Evolutionary conservation across 2,888 invertebrate genomes (phyloP).

Genomic region (Calephelis perditalis): DNA sequence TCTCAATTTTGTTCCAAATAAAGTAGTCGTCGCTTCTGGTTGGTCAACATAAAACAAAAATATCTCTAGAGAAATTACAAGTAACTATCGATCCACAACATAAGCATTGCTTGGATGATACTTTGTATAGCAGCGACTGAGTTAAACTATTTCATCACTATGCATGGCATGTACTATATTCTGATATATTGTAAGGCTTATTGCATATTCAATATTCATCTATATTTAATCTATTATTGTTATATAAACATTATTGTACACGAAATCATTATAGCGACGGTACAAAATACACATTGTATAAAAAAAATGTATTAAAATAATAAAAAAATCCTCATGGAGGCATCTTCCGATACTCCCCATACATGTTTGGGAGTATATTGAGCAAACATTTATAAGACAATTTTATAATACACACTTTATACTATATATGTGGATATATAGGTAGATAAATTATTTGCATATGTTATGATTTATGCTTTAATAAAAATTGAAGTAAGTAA

Average conservation of each 20-base stretch:
- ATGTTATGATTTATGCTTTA: too few species aligned
- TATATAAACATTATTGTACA: constrained; percentile 6
- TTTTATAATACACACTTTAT: neutral
- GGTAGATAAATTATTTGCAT: too few species aligned
- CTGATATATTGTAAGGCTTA: neutral
- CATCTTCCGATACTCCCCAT: neutral
- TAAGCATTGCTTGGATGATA: too few species aligned
- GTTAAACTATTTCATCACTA: too few species aligned
- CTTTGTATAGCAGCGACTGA: too few species aligned
- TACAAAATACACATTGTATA: neutral
- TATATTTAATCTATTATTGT: constrained; percentile 8
- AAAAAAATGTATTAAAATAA: constrained; percentile 1
- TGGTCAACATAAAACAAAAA: too few species aligned
- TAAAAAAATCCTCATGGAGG: constrained; percentile 8
- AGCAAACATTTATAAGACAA: neutral
- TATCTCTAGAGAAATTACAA: too few species aligned
- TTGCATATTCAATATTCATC: neutral
- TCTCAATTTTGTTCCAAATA: too few species aligned
- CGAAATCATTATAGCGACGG: neutral
- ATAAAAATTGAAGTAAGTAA: too few species aligned
- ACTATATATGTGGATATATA: neutral
- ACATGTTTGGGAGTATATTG: neutral
- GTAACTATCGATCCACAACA: too few species aligned
- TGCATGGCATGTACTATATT: too few species aligned
- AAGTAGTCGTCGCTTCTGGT: too few species aligned